Evolutionary conservation across 2,113 vertebrate genomes (phyloP).

Genomic region (Pithys albifrons): DNA sequence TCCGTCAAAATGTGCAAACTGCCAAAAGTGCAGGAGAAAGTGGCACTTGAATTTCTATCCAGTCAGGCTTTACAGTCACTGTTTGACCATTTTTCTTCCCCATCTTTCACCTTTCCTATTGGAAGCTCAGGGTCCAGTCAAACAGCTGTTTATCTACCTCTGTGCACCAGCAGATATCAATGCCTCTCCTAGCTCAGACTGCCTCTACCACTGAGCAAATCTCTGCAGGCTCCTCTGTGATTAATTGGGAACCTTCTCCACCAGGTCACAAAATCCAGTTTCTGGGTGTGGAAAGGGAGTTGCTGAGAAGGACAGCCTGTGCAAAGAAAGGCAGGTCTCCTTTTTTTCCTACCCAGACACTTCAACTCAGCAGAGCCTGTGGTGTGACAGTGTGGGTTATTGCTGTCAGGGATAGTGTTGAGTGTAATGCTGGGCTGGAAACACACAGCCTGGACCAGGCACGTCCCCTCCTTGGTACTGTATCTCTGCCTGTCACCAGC

Average conservation of each 20-base stretch:
- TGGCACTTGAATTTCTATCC: background rate
- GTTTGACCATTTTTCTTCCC: background rate
- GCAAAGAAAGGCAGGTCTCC: background rate
- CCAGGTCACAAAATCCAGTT: background rate
- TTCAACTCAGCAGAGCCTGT: background rate
- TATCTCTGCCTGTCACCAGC: accelerated
- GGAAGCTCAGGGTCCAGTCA: background rate
- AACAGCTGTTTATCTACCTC: background rate
- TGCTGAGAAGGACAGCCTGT: background rate
- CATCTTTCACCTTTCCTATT: background rate
- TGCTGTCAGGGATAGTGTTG: background rate
- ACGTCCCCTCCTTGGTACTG: accelerated
- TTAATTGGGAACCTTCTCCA: background rate
- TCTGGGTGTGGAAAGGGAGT: background rate
- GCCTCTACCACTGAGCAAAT: background rate
- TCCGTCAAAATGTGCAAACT: background rate
- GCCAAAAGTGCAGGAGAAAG: background rate
- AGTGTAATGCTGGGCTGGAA: background rate
- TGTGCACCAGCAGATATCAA: background rate
- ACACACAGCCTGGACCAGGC: accelerated
- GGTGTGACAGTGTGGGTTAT: too few species aligned
- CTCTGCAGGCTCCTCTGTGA: background rate
- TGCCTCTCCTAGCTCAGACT: background rate
- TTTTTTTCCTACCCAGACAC: background rate
- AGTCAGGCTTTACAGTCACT: background rate